These are phyloP conservation scores for Yoshiicerus persimilis DNA, from an alignment of 1,140 invertebrate genomes.

Conservation along the genomic window DNA sequence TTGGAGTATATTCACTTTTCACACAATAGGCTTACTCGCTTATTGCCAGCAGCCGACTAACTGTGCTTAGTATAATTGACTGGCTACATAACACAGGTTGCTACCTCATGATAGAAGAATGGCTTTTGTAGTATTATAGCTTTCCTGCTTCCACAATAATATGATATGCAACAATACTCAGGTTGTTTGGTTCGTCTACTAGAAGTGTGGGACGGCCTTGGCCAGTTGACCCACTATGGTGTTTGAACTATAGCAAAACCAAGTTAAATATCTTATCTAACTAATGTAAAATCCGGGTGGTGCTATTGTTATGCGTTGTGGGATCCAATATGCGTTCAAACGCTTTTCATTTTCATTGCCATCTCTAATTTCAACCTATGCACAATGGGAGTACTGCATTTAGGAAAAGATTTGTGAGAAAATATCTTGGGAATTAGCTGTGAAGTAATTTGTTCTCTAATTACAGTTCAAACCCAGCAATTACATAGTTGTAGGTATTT, in stretches of 20 bases:
- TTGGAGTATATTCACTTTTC: not conserved
- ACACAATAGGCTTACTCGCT: not conserved
- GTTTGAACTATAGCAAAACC: not conserved
- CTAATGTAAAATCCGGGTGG: not conserved
- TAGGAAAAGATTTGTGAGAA: not conserved
- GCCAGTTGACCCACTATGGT: conserved; percentile 31
- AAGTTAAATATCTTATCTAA: not conserved
- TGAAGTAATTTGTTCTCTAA: not conserved
- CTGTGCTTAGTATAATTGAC: too few relatives aligned
- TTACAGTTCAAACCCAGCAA: not conserved
- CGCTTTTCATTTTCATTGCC: not conserved
- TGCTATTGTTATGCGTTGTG: not conserved
- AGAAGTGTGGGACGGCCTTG: not conserved
- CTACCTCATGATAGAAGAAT: not conserved
- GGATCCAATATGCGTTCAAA: not conserved
- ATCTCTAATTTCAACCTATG: not conserved
- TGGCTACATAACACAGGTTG: too few relatives aligned
- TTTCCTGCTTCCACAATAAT: not conserved
- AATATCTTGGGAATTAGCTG: not conserved
- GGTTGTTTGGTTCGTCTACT: not conserved
- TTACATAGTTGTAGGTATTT: too few relatives aligned
- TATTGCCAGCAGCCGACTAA: not conserved
- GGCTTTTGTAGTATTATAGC: not conserved
- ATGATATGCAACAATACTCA: not conserved
- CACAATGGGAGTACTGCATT: not conserved